Conservation (phyloP, 2,113 vertebrate species). For the Nerophis ophidion region DNA sequence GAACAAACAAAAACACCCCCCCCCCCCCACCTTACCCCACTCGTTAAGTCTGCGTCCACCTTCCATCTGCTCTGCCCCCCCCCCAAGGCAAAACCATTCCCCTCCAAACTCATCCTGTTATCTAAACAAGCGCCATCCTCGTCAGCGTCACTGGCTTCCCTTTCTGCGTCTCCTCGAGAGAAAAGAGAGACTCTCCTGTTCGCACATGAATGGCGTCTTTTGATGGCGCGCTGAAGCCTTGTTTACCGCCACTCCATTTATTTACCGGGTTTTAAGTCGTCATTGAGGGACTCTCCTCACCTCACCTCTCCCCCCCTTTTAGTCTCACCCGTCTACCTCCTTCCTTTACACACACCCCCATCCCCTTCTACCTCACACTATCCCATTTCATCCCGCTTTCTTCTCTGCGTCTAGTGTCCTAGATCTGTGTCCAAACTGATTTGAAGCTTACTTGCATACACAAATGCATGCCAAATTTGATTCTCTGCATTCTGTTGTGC, state of each 20-base stretch:
- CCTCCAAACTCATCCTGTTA: constrained; percentile 65
- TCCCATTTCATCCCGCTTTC: constrained; percentile 60
- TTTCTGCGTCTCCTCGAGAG: constrained; percentile 58
- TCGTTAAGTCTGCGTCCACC: constrained; percentile 41
- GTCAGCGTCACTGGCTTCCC: constrained; percentile 44
- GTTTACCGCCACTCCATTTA: constrained; percentile 69
- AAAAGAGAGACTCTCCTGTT: constrained; percentile 66
- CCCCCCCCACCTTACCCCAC: constrained; percentile 37
- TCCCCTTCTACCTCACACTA: constrained; percentile 54
- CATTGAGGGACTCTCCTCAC: constrained; percentile 59
- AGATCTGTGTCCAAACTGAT: constrained; percentile 74
- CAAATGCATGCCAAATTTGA: constrained; percentile 65
- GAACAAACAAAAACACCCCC: constrained; percentile 39
- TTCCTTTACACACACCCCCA: neutral
- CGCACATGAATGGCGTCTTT: constrained; percentile 68
- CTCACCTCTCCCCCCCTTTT: constrained; percentile 10
- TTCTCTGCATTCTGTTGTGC: constrained; percentile 67
- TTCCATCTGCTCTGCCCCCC: constrained; percentile 48
- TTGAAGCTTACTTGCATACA: constrained; percentile 69
- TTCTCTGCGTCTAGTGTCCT: constrained; percentile 62
- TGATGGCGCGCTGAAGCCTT: constrained; percentile 61
- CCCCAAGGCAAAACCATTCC: constrained; percentile 19
- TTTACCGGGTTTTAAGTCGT: constrained; percentile 65
- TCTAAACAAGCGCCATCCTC: constrained; percentile 61
- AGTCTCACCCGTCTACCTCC: constrained; percentile 25